These are phyloP conservation scores for Cyprinodon brontotheroides DNA, from an alignment of 2,113 vertebrate species.

Conservation along the genomic window DNA sequence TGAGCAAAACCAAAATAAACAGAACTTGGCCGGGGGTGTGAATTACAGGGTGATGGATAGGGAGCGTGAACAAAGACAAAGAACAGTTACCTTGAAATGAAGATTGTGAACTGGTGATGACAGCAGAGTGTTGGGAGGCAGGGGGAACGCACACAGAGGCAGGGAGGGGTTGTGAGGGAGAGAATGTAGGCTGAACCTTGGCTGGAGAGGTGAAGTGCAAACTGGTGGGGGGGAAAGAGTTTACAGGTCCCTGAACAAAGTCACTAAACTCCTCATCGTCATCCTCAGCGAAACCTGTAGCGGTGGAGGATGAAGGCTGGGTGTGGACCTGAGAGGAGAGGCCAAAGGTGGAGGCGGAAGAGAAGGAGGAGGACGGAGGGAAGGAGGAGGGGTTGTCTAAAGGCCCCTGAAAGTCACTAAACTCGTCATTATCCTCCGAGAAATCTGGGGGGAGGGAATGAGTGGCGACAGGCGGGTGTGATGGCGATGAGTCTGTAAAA, in stretches of 20 bases:
- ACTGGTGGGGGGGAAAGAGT: slow-evolving; percentile 76
- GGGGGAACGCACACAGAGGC: slow-evolving; percentile 73
- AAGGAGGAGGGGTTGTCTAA: slow-evolving; percentile 77
- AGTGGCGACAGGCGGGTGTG: slow-evolving; percentile 88
- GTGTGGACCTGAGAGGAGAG: slow-evolving; percentile 48
- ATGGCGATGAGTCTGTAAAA: slow-evolving; percentile 94
- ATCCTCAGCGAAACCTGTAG: slow-evolving; percentile 76
- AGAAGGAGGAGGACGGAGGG: slow-evolving; percentile 71
- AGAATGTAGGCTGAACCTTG: slow-evolving; percentile 62
- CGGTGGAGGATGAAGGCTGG: slow-evolving; percentile 73
- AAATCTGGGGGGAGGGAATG: slow-evolving; percentile 84
- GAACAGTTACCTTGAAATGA: slow-evolving; percentile 81
- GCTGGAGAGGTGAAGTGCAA: slow-evolving; percentile 65
- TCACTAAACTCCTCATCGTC: slow-evolving; percentile 92
- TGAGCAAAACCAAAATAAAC: background rate
- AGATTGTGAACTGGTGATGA: slow-evolving; percentile 85
- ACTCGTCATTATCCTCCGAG: slow-evolving; percentile 89
- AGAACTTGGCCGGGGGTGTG: background rate
- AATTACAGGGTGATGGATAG: slow-evolving; percentile 25
- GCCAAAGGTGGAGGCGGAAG: slow-evolving; percentile 69
- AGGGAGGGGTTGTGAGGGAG: slow-evolving; percentile 63
- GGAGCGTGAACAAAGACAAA: slow-evolving; percentile 52
- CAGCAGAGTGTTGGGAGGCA: slow-evolving; percentile 78
- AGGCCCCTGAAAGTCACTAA: slow-evolving; percentile 97
- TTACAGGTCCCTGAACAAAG: slow-evolving; percentile 93